Percentiles rank a stretch among this genome's conserved stretches.
Evolutionary conservation across 2,888 invertebrate species (phyloP).

Genomic region (Miltochrista miniata): DNA sequence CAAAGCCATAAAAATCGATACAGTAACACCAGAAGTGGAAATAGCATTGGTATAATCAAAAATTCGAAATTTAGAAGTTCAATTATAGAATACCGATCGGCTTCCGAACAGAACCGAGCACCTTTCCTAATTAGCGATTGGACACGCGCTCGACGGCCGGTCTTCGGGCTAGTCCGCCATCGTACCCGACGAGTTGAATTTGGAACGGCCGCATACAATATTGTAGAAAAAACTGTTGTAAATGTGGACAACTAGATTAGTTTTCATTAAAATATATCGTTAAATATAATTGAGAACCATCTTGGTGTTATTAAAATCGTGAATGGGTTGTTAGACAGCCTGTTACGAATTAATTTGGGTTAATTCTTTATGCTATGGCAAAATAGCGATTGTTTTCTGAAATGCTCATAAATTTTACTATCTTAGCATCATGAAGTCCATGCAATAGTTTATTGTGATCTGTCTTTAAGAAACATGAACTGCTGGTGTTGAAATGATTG

Average conservation of each 20-base stretch:
- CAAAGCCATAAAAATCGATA: conserved; percentile 48
- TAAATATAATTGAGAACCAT: conserved; percentile 36
- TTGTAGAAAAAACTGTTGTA: conserved; percentile 38
- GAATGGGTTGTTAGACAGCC: conserved; percentile 11
- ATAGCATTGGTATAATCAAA: conserved; percentile 71
- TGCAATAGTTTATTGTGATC: background rate
- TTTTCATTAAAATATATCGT: conserved; percentile 53
- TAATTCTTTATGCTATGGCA: conserved; percentile 8
- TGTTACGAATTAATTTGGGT: conserved; percentile 19
- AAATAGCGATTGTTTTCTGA: background rate
- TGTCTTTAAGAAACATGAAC: too few relatives aligned
- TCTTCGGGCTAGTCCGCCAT: conserved; percentile 62
- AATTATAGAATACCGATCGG: conserved; percentile 76
- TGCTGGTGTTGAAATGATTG: too few relatives aligned
- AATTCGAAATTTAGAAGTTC: conserved; percentile 76
- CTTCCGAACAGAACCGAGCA: conserved; percentile 71
- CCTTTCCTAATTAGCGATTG: conserved; percentile 83
- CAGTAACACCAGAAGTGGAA: conserved; percentile 70
- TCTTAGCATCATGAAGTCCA: background rate
- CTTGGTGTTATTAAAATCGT: conserved; percentile 24
- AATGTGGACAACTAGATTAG: conserved; percentile 50
- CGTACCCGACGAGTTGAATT: conserved; percentile 78
- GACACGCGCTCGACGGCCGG: conserved; percentile 76
- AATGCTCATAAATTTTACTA: background rate
- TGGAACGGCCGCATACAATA: conserved; percentile 67